These are phyloP conservation scores for Neoitamus cyanurus DNA, from an alignment of 2,888 invertebrate species.

Conservation along the genomic window DNA sequence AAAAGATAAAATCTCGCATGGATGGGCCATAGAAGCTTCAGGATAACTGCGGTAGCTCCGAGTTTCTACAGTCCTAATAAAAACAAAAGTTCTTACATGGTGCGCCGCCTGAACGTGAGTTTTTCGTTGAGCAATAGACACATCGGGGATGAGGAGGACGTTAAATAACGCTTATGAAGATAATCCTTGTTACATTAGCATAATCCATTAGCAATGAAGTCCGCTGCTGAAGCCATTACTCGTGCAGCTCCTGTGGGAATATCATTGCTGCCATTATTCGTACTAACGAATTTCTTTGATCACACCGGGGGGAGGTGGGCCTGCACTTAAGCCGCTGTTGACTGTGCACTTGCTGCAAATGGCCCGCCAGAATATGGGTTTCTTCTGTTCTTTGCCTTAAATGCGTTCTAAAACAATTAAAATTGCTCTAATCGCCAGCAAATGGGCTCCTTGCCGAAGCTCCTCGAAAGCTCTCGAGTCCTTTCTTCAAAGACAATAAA, in stretches of 20 bases:
- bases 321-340: slow-evolving; percentile 12
- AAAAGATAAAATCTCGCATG: slow-evolving; percentile 3
- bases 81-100: slow-evolving; percentile 14
- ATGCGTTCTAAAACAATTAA: slow-evolving; percentile 23
- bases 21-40: slow-evolving; percentile 7
- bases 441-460: not conserved
- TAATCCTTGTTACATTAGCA: slow-evolving; percentile 27
- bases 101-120: not conserved
- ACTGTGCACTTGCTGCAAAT: slow-evolving; percentile 24
- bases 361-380: slow-evolving; percentile 16
- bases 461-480: not conserved
- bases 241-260: not conserved
- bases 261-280: slow-evolving; percentile 14
- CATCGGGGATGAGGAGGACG: not conserved
- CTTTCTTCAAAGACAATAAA: slow-evolving; percentile 21
- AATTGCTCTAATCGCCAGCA: slow-evolving; percentile 22
- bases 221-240: not conserved
- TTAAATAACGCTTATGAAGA: slow-evolving; percentile 21
- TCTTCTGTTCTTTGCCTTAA: slow-evolving; percentile 18
- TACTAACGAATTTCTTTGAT: slow-evolving; percentile 17
- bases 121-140: not conserved
- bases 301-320: not conserved
- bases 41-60: not conserved
- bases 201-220: slow-evolving; percentile 30
- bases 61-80: not conserved